Evolutionary conservation across 2,797 vertebrate species (phyloP).

Genomic region (Vespertilio murinus): DNA sequence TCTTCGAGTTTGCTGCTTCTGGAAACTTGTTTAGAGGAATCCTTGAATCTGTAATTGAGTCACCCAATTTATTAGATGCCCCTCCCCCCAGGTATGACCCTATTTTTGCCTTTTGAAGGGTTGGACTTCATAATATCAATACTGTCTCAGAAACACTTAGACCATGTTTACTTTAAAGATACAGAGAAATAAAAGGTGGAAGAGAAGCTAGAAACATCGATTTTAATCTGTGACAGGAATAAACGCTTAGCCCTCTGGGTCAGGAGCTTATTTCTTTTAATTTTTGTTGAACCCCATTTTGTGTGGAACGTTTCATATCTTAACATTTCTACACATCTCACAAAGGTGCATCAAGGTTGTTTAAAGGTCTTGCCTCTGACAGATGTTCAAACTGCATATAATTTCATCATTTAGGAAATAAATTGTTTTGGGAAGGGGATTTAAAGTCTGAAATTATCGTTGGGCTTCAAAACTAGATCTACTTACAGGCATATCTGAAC

Average conservation of each 20-base stretch:
- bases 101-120: background rate
- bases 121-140: background rate
- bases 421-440: background rate
- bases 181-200: background rate
- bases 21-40: background rate
- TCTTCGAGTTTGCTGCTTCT: background rate
- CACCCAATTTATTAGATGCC: background rate
- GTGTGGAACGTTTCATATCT: background rate
- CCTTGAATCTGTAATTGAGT: background rate
- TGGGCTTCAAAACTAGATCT: background rate
- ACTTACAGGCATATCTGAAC: background rate
- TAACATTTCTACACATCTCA: background rate
- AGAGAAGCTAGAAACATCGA: background rate
- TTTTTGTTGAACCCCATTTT: background rate
- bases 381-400: background rate
- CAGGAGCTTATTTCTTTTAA: background rate
- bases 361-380: background rate
- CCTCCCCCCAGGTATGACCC: rapidly evolving
- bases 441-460: background rate
- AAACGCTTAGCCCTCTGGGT: background rate
- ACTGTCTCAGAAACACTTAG: background rate
- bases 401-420: background rate
- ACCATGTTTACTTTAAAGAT: background rate
- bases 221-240: background rate
- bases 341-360: background rate